A percentile compares a stretch with the other conserved stretches of the same genome.
These are phyloP conservation scores for Sebastolobus altivelis DNA, from an alignment of 2,797 vertebrate genomes.

Conservation along the genomic window DNA sequence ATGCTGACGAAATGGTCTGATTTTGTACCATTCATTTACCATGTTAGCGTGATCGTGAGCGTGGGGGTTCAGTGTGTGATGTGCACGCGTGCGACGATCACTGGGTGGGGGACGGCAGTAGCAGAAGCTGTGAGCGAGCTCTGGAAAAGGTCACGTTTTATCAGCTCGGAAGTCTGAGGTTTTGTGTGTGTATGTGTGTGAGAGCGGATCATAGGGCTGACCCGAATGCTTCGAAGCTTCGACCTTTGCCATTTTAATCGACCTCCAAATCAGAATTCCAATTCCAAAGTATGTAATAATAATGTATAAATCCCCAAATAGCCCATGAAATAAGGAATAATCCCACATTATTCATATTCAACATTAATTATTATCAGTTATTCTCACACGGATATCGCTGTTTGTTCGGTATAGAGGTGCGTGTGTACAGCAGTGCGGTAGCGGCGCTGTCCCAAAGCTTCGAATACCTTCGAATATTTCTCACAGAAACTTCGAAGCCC, in stretches of 20 bases:
- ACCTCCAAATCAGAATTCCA: no score
- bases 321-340: no score
- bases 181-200: constrained; percentile 7
- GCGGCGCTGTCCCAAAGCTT: no score
- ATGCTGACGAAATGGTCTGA: constrained; percentile 50
- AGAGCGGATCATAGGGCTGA: no score
- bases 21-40: constrained; percentile 42
- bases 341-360: no score
- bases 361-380: no score
- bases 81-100: neutral
- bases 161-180: constrained; percentile 20
- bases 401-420: no score
- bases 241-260: no score
- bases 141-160: constrained; percentile 51
- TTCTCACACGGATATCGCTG: rapidly evolving
- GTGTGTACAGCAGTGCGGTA: no score
- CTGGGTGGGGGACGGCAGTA: neutral
- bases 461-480: rapidly evolving
- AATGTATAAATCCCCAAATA: no score
- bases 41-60: constrained; percentile 26
- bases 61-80: neutral
- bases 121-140: constrained; percentile 11
- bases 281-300: no score
- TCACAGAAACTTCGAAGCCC: rapidly evolving
- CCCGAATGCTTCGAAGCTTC: no score